Base-by-base conservation (phyloP, 2,888 invertebrate species). In the Ennomos quercinarius region DNA sequence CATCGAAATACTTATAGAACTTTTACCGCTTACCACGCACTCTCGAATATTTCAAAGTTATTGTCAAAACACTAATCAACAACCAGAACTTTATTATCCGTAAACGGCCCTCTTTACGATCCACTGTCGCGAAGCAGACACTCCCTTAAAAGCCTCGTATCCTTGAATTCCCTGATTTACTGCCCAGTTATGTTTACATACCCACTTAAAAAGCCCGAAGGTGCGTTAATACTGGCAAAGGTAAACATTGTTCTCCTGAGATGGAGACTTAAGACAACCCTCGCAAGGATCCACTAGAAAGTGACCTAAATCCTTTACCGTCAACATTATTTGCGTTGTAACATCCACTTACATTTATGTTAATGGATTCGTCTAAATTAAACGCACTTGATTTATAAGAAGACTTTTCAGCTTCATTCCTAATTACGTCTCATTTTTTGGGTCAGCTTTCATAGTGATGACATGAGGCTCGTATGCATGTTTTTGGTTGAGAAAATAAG, bases 231-330 rank as follows among this genome's bases (percentile, higher is more conserved):
- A 64, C 67, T 63, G 63, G 63, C 69, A 68, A 71, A 74, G 72
- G 73, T 73, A 75, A 79, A 76, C 68, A 73, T 73, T 72, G 72
- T 64, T 70, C 68, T 67, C 69, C 64, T 64, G 74, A 73, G 78
- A 78, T 70, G 68, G 67, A 71, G 74, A 70, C 74, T 74, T 72
- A 72, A 74, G 68, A 71, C 70, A 68, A 72, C 77, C 78, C 74
- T 73, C 73, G 66, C 68, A 71, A 68, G 68, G 72, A 67, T 73
- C 76, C 72, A 74, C 72, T 74, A 78, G 77, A 75, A 79, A 79
- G 74, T 76, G 78, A 81, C 81, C 80, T 79, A 76, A 80, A 80
- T 79, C 78, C 75, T 66, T 70, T 67, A 73, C 71, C 76, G 76
- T 76, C 76, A 73, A 71, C 78, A 71, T 74, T 76, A 77, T 74